Conservation (phyloP, 1,140 invertebrate species). For the Acromyrmex heyeri region DNA sequence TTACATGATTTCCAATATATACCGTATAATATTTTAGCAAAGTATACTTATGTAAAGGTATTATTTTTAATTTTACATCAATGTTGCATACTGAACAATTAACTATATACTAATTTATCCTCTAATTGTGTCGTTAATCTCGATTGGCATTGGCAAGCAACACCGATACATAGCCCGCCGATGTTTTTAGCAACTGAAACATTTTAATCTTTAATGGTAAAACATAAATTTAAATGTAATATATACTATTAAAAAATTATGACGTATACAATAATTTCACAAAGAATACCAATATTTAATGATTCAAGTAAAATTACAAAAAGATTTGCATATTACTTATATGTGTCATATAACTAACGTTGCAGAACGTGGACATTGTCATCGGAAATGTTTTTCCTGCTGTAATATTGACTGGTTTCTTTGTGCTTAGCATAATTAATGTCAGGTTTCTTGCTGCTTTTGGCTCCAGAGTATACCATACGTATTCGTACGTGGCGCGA, state of each 20-base stretch:
- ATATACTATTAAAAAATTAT: neutral
- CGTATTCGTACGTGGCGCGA: neutral
- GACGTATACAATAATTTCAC: neutral
- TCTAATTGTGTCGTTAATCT: neutral
- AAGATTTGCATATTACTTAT: neutral
- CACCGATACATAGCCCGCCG: neutral
- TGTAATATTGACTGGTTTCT: slow-evolving; percentile 17
- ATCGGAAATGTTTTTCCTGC: slow-evolving; percentile 22
- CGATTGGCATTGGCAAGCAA: slow-evolving; percentile 32
- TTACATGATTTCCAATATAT: neutral
- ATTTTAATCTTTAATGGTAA: neutral
- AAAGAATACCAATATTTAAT: neutral
- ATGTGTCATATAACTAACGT: neutral
- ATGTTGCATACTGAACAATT: neutral
- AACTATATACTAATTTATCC: neutral
- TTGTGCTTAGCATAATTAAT: slow-evolving; percentile 27
- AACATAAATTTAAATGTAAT: neutral
- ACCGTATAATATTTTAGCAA: neutral
- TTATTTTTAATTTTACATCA: slow-evolving; percentile 20
- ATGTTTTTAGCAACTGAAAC: slow-evolving; percentile 34
- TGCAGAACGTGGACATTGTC: slow-evolving; percentile 41
- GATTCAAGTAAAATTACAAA: neutral
- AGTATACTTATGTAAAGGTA: neutral
- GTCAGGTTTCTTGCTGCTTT: slow-evolving; percentile 15
- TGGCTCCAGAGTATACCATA: slow-evolving; percentile 17